Evolutionary conservation across 2,888 invertebrate species (phyloP).

Genomic region (Agrilus biguttatus): DNA sequence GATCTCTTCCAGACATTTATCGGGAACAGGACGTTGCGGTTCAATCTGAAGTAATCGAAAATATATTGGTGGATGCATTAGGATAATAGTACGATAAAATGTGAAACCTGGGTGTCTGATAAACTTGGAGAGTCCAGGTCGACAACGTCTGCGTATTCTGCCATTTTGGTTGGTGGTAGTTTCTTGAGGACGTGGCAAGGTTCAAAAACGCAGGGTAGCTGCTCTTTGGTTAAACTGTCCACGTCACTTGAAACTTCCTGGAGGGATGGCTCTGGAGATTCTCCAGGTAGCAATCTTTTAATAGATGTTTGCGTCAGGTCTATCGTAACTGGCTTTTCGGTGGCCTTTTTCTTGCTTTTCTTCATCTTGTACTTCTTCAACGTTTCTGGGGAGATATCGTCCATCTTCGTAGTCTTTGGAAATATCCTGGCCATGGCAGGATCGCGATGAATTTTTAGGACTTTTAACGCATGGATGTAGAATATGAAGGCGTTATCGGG

Average conservation of each 20-base stretch:
- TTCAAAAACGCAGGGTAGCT: constrained; percentile 12
- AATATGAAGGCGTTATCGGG: constrained; percentile 35
- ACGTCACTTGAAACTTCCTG: constrained; percentile 25
- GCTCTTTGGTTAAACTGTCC: constrained; percentile 20
- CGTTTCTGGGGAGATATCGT: constrained; percentile 22
- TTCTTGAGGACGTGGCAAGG: constrained; percentile 13
- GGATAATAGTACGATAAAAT: not conserved
- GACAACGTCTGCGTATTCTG: constrained; percentile 16
- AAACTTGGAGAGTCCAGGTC: constrained; percentile 44
- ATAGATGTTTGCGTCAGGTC: constrained; percentile 18
- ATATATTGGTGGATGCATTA: not conserved
- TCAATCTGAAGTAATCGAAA: constrained; percentile 8
- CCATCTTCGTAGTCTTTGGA: constrained; percentile 21
- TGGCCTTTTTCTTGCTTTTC: constrained; percentile 21
- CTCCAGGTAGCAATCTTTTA: constrained; percentile 18
- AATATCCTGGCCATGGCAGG: constrained; percentile 19
- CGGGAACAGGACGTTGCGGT: constrained; percentile 10
- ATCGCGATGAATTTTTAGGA: constrained; percentile 36
- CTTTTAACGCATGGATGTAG: constrained; percentile 45
- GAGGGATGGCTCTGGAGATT: constrained; percentile 18
- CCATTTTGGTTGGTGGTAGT: constrained; percentile 11
- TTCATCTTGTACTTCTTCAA: constrained; percentile 20
- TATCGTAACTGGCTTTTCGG: constrained; percentile 22
- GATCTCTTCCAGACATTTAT: constrained; percentile 17
- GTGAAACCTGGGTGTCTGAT: constrained; percentile 40